phyloP scores from a whole-genome alignment of 2,113 vertebrate species.

The Malurus cyaneus region DNA sequence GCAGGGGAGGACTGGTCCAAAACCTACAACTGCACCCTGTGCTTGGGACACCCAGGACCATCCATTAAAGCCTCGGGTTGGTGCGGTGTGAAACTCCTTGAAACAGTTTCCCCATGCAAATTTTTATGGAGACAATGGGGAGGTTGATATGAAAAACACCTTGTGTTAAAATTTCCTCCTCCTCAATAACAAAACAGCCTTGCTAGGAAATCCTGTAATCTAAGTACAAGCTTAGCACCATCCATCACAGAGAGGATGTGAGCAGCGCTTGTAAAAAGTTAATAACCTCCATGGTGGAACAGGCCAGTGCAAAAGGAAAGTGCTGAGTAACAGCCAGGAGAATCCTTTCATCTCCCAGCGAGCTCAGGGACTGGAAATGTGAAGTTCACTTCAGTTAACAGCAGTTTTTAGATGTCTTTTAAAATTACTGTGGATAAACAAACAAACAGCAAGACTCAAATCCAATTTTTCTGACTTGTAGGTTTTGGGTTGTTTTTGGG shows the following conservation, averaged over 20 bases:
- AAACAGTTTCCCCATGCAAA: neutral
- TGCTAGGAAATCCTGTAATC: conserved; percentile 36
- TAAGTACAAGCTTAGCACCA: conserved; percentile 14
- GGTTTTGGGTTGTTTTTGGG: neutral
- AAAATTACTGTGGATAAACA: conserved; percentile 1
- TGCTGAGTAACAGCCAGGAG: conserved; percentile 26
- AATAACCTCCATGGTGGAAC: conserved; percentile 47
- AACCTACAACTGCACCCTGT: neutral
- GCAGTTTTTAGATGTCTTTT: neutral
- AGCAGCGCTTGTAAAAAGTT: conserved; percentile 27
- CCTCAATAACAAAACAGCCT: neutral
- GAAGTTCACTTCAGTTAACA: conserved; percentile 19
- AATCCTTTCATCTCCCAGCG: conserved; percentile 42
- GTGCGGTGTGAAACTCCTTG: neutral
- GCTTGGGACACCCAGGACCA: neutral
- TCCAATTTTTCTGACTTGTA: neutral
- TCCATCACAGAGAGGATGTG: conserved; percentile 62
- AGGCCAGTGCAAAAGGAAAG: neutral
- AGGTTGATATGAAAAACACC: neutral
- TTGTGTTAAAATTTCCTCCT: neutral
- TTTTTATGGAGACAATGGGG: neutral
- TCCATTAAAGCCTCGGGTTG: neutral
- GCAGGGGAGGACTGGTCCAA: neutral
- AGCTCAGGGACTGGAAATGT: conserved; percentile 26
- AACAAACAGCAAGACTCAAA: neutral